A percentile compares a stretch with the other conserved stretches of the same genome.
phyloP scores from a whole-genome alignment of 2,888 invertebrate species.

The Trachelus iudaicus region DNA sequence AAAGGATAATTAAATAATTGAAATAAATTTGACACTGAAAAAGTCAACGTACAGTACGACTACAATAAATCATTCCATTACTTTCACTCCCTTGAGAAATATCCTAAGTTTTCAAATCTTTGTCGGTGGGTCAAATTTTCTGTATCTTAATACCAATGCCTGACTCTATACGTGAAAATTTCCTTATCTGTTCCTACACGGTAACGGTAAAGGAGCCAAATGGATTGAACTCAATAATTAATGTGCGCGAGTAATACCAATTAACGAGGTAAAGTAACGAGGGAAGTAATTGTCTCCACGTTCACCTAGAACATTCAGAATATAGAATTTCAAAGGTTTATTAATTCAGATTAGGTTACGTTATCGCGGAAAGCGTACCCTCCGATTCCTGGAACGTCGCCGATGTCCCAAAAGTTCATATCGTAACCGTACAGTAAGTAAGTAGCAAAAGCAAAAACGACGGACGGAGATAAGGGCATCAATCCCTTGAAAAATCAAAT shows the following conservation, averaged over 20 bases:
- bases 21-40: not conserved
- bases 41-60: not conserved
- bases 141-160: not conserved
- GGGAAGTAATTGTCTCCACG: not conserved
- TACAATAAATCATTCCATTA: not conserved
- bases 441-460: not conserved
- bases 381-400: not conserved
- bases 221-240: not conserved
- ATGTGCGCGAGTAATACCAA: not conserved
- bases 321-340: not conserved
- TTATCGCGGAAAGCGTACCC: not conserved
- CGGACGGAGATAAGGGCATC: not conserved
- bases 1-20: no score
- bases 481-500: not conserved
- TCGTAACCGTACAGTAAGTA: no score
- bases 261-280: not conserved
- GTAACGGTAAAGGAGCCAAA: not conserved
- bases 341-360: not conserved
- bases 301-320: not conserved
- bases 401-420: no score
- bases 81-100: not conserved
- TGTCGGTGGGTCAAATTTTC: not conserved
- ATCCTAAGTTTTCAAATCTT: not conserved
- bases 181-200: not conserved
- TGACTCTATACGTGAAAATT: not conserved